A percentile compares a stretch with the other conserved stretches of the same genome.
These are phyloP conservation scores for Lagria hirta DNA, from an alignment of 2,888 invertebrate species.

Conservation along the genomic window DNA sequence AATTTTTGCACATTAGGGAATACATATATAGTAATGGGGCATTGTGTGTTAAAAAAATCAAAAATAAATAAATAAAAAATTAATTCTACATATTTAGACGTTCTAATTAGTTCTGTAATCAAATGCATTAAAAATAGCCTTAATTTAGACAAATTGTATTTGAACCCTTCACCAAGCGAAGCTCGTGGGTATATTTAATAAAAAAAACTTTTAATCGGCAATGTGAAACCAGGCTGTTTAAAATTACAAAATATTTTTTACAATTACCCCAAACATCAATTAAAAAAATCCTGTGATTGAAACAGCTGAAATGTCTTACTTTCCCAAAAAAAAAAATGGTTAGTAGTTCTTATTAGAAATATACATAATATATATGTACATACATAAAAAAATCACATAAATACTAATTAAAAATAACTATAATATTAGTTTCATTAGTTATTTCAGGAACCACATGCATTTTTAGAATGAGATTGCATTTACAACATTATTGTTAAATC, in stretches of 20 bases:
- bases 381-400: constrained; percentile 9
- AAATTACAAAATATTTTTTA: constrained; percentile 23
- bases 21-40: too few species aligned
- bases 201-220: constrained; percentile 36
- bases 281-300: constrained; percentile 23
- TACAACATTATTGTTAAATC: constrained; percentile 12
- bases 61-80: constrained; percentile 9
- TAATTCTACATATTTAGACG: constrained; percentile 11
- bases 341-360: constrained; percentile 19
- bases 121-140: constrained; percentile 3
- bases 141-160: constrained; percentile 12
- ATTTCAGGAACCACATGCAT: constrained; percentile 19
- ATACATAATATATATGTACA: constrained; percentile 13
- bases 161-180: constrained; percentile 6
- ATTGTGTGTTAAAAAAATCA: constrained; percentile 6
- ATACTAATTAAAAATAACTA: constrained; percentile 11
- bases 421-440: constrained; percentile 15
- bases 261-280: constrained; percentile 28
- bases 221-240: constrained; percentile 47
- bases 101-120: constrained; percentile 11
- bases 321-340: constrained; percentile 30
- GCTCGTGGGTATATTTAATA: too few species aligned
- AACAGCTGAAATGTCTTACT: constrained; percentile 32
- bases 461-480: constrained; percentile 13
- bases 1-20: too few species aligned